These are phyloP conservation scores for Listrodromus nycthemerus DNA, from an alignment of 2,888 invertebrate species.

Conservation along the genomic window DNA sequence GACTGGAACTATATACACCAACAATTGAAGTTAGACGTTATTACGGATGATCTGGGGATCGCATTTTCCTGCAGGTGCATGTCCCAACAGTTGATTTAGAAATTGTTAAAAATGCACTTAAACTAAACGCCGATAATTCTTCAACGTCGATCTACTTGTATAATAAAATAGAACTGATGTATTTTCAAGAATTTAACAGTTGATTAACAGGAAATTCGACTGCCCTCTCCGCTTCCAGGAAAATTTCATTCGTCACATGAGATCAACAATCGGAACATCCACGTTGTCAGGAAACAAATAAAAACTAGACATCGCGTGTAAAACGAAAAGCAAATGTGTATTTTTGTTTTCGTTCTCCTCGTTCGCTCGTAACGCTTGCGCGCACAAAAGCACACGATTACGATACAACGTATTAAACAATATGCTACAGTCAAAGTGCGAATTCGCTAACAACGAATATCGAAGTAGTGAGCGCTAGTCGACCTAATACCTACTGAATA, in stretches of 20 bases:
- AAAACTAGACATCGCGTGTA: slow-evolving; percentile 57
- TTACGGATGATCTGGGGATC: slow-evolving; percentile 17
- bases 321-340: slow-evolving; percentile 72
- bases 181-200: no score
- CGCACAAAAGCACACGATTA: slow-evolving; percentile 46
- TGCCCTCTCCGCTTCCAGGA: background rate
- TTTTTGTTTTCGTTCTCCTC: slow-evolving; percentile 62
- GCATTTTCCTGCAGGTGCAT: slow-evolving; percentile 10
- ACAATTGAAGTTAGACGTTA: slow-evolving; percentile 55
- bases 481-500: slow-evolving; percentile 2
- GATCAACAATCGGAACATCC: background rate
- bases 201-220: background rate
- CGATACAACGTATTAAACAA: slow-evolving; percentile 62
- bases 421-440: slow-evolving; percentile 72
- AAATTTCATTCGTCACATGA: background rate
- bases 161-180: no score
- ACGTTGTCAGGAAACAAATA: slow-evolving; percentile 52
- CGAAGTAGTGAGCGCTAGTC: slow-evolving; percentile 12
- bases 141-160: background rate
- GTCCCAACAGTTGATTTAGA: slow-evolving; percentile 6
- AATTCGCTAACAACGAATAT: slow-evolving; percentile 32
- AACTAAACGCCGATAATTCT: background rate
- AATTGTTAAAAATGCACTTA: background rate
- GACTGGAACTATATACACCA: slow-evolving; percentile 81
- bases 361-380: slow-evolving; percentile 22